Evolutionary conservation across 2,888 invertebrate species (phyloP), one percentile per base, ranked within the genome.

Genomic region (Dasypolia templi): DNA sequence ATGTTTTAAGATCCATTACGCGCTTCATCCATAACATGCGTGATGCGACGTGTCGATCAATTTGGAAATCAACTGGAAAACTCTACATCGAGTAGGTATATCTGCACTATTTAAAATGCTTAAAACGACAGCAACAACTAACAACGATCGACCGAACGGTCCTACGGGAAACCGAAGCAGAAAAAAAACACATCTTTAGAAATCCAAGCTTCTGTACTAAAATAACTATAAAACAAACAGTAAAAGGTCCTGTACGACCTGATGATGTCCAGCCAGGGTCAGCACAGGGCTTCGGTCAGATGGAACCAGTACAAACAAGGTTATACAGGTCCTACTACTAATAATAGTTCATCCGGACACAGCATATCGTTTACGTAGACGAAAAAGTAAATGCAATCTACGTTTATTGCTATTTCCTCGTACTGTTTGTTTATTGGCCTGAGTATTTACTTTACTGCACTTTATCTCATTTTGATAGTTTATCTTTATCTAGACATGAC

Each of bases 391-490:
- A 81, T 65, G 44, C 63, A 51, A 56, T 58, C 56, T n/a, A 42
- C 74, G 65, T 82, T 74, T 70, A 74, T 67, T 69, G 65, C 65
- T 35, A 58, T 67, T 63, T 79, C 59, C 74, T 39, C 53, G 49
- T 26, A 46, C 51, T 61, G 83, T 80, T 83, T 83, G 51, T 81
- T 83, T 81, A 79, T 70, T 44, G 59, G 29, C 26, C 17, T 55
- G 75, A 63, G 63, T 83, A 75, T 64, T 83, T 70, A 75, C 83
- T 70, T 69, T 51, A 64, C 69, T 79, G 62, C 83, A 82, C 69
- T 63, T 79, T 79, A 82, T 80, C 72, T 82, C 46, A 64, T 62
- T n/a, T 55, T 29, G 73, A 78, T 74, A 78, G 59, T 46, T 49
- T 56, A 69, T 72, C 56, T 66, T 26, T 53, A 79, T 44, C 53